phyloP scores from a whole-genome alignment of 2,888 invertebrate genomes.

The Thyatira batis region DNA sequence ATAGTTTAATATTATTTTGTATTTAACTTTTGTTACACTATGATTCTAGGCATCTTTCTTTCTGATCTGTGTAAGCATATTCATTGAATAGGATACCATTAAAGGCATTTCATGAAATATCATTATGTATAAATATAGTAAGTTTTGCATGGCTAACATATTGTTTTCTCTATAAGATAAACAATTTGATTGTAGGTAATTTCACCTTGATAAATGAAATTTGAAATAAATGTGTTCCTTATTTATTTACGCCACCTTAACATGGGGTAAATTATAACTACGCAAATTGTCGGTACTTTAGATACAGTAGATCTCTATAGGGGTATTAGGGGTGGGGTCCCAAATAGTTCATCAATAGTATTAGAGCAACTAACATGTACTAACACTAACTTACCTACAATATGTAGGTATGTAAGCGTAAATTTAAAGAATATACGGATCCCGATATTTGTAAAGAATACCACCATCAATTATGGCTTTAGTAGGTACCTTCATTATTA shows the following conservation, averaged over 20 bases:
- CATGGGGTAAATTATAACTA: too few relatives aligned
- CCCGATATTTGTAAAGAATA: too few relatives aligned
- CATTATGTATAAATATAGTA: slow-evolving; percentile 28
- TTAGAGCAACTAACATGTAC: too few relatives aligned
- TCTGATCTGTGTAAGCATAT: slow-evolving; percentile 11
- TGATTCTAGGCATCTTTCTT: not conserved
- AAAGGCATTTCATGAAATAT: slow-evolving; percentile 29
- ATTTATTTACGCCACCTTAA: slow-evolving; percentile 11
- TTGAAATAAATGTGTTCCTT: slow-evolving; percentile 37
- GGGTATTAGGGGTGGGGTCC: too few relatives aligned
- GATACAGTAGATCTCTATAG: too few relatives aligned
- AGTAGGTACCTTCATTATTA: too few relatives aligned
- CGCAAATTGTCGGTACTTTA: too few relatives aligned
- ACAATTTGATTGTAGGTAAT: slow-evolving; percentile 49
- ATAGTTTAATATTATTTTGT: not conserved
- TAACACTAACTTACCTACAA: too few relatives aligned
- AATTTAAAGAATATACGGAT: too few relatives aligned
- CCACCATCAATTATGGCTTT: too few relatives aligned
- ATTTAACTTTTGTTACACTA: not conserved
- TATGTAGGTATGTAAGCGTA: too few relatives aligned
- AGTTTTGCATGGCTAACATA: slow-evolving; percentile 50
- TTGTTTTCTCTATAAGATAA: slow-evolving; percentile 51
- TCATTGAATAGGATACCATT: slow-evolving; percentile 13
- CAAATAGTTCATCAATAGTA: too few relatives aligned
- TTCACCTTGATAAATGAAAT: slow-evolving; percentile 68